phyloP scores from a whole-genome alignment of 2,888 invertebrate genomes.

The Ctenicera cuprea region DNA sequence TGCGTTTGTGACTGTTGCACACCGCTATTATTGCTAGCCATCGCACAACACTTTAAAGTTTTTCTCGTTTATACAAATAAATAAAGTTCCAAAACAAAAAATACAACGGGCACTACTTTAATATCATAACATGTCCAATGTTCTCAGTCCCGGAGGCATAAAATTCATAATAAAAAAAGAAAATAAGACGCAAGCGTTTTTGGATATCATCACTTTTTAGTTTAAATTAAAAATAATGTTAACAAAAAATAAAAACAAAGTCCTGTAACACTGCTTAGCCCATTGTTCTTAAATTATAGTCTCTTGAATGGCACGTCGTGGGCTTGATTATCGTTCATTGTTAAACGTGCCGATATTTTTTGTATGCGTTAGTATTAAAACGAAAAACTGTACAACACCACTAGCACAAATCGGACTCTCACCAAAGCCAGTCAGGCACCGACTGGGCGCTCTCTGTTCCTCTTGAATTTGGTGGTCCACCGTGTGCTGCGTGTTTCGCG shows the following conservation, averaged over 20 bases:
- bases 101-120: conserved; percentile 71
- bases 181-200: conserved; percentile 55
- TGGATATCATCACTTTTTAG: conserved; percentile 62
- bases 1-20: conserved; percentile 56
- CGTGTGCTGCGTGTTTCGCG: conserved; percentile 68
- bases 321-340: conserved; percentile 43
- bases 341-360: conserved; percentile 43
- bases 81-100: conserved; percentile 67
- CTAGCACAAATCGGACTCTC: conserved; percentile 43
- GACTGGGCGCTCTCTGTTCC: conserved; percentile 65
- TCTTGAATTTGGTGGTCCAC: conserved; percentile 67
- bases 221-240: conserved; percentile 60
- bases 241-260: conserved; percentile 64
- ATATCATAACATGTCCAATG: conserved; percentile 72
- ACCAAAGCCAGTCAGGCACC: conserved; percentile 64
- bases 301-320: conserved; percentile 39
- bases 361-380: conserved; percentile 34
- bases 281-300: conserved; percentile 61
- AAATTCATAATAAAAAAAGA: conserved; percentile 60
- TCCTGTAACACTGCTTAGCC: conserved; percentile 64
- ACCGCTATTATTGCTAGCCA: conserved; percentile 67
- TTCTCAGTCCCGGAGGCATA: conserved; percentile 67
- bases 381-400: conserved; percentile 36
- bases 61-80: conserved; percentile 56
- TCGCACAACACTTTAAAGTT: conserved; percentile 61